Evolutionary conservation across 2,888 invertebrate genomes (phyloP), one percentile per base, ranked within the genome.

Genomic region (Cephus spinipes): DNA sequence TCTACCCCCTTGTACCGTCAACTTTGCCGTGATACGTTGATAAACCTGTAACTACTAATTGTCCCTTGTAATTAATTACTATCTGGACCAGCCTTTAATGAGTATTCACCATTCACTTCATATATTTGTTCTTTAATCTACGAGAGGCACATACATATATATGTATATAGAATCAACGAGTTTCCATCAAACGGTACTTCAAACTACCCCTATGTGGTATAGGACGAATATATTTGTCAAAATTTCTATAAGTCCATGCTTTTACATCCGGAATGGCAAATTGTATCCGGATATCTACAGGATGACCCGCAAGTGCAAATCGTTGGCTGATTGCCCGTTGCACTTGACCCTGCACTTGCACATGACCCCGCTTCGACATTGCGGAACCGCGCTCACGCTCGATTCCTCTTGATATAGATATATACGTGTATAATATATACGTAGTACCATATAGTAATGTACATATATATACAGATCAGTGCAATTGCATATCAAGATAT

Each of bases 271-370:
- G 2, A 1, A 55, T 55, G 9, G 55, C 23, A 55, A 23, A 23
- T 55, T 23, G 23, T 55, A 55, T 55, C 23, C 2, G 55, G 55
- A 23, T 23, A 55, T 55, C 55, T 55, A 55, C 55, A 23, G 55
- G 9, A 55, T 55, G 55, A 55, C 55, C 55, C 34, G 77, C 68
- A 78, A 77, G 78, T 73, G 77, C 69, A 80, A 82, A 82, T 75
- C 82, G 81, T 86, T 88, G 88, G 88, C 87, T 80, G 78, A 76
- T 79, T 84, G 87, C 86, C 86, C 84, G 80, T 76, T 86, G 85
- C 84, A 86, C 85, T 87, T 88, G 88, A 89, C 88, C 87, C 84
- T 87, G 87, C 81, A 83, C 83, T 87, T 85, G 86, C 81, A 85
- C 23, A 23, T 55, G 55, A 55, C 55, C 55, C 55, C 55, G 55